Base-by-base conservation (phyloP, 2,113 vertebrate species). In the Myiopsitta monachus region DNA sequence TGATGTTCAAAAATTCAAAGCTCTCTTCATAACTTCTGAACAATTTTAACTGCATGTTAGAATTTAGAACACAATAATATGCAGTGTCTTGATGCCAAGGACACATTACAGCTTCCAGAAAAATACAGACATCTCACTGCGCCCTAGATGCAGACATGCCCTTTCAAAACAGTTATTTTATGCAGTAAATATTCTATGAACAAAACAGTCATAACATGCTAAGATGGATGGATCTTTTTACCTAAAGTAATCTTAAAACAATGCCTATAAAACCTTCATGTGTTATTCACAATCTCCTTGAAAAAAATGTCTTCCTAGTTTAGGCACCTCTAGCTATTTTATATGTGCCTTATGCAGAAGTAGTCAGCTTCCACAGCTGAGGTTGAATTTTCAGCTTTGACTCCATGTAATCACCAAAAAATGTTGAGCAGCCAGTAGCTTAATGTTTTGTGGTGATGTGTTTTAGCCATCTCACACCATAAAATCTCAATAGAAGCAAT, bases 1-100 rank as follows among this genome's bases (percentile, higher is more conserved):
- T 33, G 10, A 68, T 90, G 14, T 72, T 90, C 47, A 86, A 36
- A 93, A 93, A 47, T 74, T 27, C 14, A 59, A 73, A 86, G 66
- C 9, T 39, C 18, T 83, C 24, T 61, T 83, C 26, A 64, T 61
- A 39, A 55, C 21, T 27, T 66, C 19, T 38, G 11, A 86, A 90
- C 16, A 92, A 72, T 64, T 85, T 79, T 55, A 86, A 72, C 4
- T n/a, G 8, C 30, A 23, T 31, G 6, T 75, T 81, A 93, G 75
- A 87, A 82, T 72, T 26, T 73, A 38, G n/a, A 81, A 64, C 33
- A 43, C 6, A 51, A 7, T 73, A 64, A 51, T 46, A 76, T 27
- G 36, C 46, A 52, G 16, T 9, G 16, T 49, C 24, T 43, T 87
- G 12, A 76, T 81, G 26, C 46, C 44, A 94, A 95, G 54, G 30